Base-by-base conservation (phyloP, 2,797 vertebrate species). In the Labroides dimidiatus region DNA sequence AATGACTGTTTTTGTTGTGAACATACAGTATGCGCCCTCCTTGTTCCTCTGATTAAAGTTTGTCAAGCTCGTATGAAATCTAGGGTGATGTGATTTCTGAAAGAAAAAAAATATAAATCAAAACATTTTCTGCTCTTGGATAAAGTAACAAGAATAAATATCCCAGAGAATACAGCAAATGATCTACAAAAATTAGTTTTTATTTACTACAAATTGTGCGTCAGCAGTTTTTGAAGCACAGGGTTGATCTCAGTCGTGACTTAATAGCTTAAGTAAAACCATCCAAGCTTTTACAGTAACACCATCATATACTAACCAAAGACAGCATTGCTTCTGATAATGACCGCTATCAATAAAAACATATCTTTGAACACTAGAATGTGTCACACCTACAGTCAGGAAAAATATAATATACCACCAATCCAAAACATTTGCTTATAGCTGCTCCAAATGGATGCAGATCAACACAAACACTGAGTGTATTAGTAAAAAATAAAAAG, bases 131-230 rank as follows among this genome's bases (percentile, higher is more conserved):
- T 58, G 23, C 36, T 68, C 48, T 14, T 39, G 13, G 13, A 39
- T 33, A 33, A 14, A 36, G 12, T 45, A 60, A 60, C 10, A n/a
- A 1, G 7, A 24, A 30, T 39, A 13, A 75, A 76, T 49, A 51
- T 68, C 47, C 24, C 23, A 64, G 74, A 39, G 36, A 61, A 64
- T 2, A 73, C 53, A 24, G 55, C 3, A 4, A 54, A 54, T 53
- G n/a, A 64, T 78, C 56, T 91, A 89, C 70, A 91, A 91, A 90
- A 93, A 80, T 77, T 45, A 58, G 72, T 73, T 54, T 91, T 88
- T 87, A 87, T 88, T 91, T 85, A 78, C 71, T 89, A 89, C 63
- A 91, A 92, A 93, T 86, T 90, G 82, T 88, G 76, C 68, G 43
- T 86, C 57, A 81, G 71, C 36, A 6, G 60, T 81, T 81, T 15